These are phyloP conservation scores for Syngnathus acus DNA, from an alignment of 2,797 vertebrate species.

Conservation along the genomic window DNA sequence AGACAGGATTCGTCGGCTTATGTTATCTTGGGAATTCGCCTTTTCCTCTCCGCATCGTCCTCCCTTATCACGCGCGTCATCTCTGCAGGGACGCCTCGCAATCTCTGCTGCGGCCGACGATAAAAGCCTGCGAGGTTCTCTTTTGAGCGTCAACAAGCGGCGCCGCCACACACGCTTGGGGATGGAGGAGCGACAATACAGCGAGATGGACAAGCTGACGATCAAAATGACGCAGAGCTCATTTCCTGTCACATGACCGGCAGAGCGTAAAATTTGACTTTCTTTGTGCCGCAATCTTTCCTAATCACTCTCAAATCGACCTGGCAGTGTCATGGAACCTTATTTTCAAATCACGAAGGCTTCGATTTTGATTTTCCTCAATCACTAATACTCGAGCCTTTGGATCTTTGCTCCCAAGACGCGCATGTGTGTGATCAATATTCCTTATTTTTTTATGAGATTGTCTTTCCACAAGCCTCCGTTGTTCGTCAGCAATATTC, in stretches of 20 bases:
- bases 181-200: not conserved
- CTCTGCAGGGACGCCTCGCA: constrained; percentile 31
- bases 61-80: constrained; percentile 40
- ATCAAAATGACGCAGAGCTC: not conserved
- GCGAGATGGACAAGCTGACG: not conserved
- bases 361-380: too few relatives aligned
- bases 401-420: too few relatives aligned
- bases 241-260: not conserved
- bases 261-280: too few relatives aligned
- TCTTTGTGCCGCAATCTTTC: not conserved
- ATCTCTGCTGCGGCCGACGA: constrained; percentile 33
- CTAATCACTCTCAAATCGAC: too few relatives aligned
- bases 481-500: too few relatives aligned
- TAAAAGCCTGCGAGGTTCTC: constrained; percentile 34
- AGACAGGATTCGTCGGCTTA: constrained; percentile 59
- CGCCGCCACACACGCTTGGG: not conserved
- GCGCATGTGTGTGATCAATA: too few relatives aligned
- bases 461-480: too few relatives aligned
- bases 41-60: constrained; percentile 34
- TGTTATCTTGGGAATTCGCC: constrained; percentile 61
- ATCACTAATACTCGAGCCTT: too few relatives aligned
- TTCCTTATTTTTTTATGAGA: too few relatives aligned
- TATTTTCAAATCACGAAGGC: too few relatives aligned
- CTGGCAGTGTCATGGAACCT: too few relatives aligned
- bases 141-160: constrained; percentile 21